Conservation (phyloP, 2,113 vertebrate species). For the Spilogale gracilis region DNA sequence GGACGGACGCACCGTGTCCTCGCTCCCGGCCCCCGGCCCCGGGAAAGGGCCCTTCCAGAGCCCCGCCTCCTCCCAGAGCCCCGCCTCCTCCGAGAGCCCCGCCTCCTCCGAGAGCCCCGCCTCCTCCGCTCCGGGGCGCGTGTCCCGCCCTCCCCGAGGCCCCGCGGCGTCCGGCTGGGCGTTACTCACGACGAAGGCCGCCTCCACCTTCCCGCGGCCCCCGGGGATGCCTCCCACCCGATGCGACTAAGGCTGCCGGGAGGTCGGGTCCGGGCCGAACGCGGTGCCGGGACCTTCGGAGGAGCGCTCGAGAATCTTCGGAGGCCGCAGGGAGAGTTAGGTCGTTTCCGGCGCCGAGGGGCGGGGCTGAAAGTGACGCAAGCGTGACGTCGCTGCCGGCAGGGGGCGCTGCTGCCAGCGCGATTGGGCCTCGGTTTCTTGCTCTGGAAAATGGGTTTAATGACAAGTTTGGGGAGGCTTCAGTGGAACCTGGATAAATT, state of each 20-base stretch:
- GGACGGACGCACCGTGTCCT: background rate
- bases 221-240: background rate
- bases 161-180: conserved; percentile 74
- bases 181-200: background rate
- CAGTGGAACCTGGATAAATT: background rate
- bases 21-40: conserved; percentile 78
- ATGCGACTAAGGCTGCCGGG: background rate
- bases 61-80: conserved; percentile 89
- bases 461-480: background rate
- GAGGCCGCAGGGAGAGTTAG: conserved; percentile 85
- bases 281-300: accelerated
- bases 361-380: conserved; percentile 86
- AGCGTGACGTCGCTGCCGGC: conserved; percentile 82
- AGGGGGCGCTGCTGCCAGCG: conserved; percentile 86
- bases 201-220: background rate
- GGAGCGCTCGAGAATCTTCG: background rate
- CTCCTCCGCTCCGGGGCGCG: conserved; percentile 75
- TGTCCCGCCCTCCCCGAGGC: background rate
- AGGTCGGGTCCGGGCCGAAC: too few relatives aligned
- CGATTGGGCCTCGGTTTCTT: conserved; percentile 72
- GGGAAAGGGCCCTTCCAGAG: conserved; percentile 87
- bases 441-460: background rate
- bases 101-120: conserved; percentile 88
- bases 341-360: conserved; percentile 86
- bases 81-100: conserved; percentile 88